Conservation (phyloP, 2,888 invertebrate genomes). For the Dichetophora obliterata region DNA sequence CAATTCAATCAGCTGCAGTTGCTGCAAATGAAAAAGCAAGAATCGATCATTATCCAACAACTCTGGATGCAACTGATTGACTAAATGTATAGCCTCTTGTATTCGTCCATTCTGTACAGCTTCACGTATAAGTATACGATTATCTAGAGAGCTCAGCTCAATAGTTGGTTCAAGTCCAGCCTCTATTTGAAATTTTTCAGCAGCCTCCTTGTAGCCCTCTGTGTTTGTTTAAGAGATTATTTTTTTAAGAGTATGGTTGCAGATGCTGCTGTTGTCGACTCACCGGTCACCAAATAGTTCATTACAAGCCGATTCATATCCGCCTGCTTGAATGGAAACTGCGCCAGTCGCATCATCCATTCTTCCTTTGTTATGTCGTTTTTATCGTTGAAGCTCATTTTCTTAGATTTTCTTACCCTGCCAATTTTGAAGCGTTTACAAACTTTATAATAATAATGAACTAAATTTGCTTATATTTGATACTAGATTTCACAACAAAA, state of each 20-base stretch:
- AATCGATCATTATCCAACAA: slow-evolving; percentile 94
- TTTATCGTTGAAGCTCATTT: slow-evolving; percentile 69
- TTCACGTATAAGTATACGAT: slow-evolving; percentile 91
- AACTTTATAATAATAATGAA: not conserved
- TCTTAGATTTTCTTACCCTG: slow-evolving; percentile 64
- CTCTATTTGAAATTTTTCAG: slow-evolving; percentile 95
- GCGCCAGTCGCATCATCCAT: slow-evolving; percentile 67
- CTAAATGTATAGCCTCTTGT: slow-evolving; percentile 92
- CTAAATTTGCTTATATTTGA: not conserved
- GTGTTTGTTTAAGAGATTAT: slow-evolving; percentile 17
- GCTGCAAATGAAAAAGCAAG: slow-evolving; percentile 93
- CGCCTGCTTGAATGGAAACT: slow-evolving; percentile 84
- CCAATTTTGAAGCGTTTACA: slow-evolving; percentile 62
- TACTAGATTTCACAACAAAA: not conserved
- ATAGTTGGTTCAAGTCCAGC: slow-evolving; percentile 86
- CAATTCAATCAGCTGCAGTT: slow-evolving; percentile 68
- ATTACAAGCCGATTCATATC: slow-evolving; percentile 98
- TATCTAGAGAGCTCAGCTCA: slow-evolving; percentile 88
- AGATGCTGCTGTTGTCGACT: slow-evolving; percentile 7
- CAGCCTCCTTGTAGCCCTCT: slow-evolving; percentile 97
- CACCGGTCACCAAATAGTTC: slow-evolving; percentile 98
- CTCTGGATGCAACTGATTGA: slow-evolving; percentile 95
- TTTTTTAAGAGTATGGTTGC: not conserved
- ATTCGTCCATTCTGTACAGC: slow-evolving; percentile 94
- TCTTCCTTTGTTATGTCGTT: slow-evolving; percentile 68